phyloP scores from a whole-genome alignment of 2,888 invertebrate genomes.

The Caenorhabditis sulstoni region DNA sequence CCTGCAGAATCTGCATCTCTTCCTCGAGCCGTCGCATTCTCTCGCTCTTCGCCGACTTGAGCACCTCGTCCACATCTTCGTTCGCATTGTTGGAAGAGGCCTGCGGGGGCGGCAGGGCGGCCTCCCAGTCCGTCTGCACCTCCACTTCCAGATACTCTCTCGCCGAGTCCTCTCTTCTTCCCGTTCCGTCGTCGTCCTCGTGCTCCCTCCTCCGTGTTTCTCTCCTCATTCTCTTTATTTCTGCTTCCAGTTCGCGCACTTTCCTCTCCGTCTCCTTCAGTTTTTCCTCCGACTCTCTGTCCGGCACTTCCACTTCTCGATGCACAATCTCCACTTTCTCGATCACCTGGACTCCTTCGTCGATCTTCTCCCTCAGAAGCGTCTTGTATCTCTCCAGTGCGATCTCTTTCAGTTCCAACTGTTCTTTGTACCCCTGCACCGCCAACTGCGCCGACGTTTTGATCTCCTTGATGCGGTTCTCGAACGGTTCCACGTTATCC shows the following conservation, averaged over 20 bases:
- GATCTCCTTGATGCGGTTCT: slow-evolving; percentile 67
- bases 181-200: slow-evolving; percentile 4
- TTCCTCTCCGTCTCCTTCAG: slow-evolving; percentile 17
- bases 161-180: background rate
- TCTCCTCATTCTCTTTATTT: slow-evolving; percentile 8
- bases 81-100: slow-evolving; percentile 29
- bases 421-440: slow-evolving; percentile 76
- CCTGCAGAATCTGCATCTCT: slow-evolving; percentile 51
- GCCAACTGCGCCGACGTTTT: slow-evolving; percentile 70
- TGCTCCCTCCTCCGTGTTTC: slow-evolving; percentile 15
- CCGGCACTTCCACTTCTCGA: slow-evolving; percentile 56
- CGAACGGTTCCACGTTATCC: slow-evolving; percentile 73
- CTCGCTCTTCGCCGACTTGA: slow-evolving; percentile 26
- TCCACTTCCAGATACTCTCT: slow-evolving; percentile 28
- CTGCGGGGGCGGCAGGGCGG: background rate
- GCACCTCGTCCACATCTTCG: slow-evolving; percentile 30
- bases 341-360: slow-evolving; percentile 47
- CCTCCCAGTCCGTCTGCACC: slow-evolving; percentile 35
- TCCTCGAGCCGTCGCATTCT: slow-evolving; percentile 13
- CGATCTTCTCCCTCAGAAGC: slow-evolving; percentile 63
- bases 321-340: slow-evolving; percentile 44
- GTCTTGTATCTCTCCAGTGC: slow-evolving; percentile 72
- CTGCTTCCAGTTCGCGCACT: slow-evolving; percentile 21
- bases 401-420: slow-evolving; percentile 72
- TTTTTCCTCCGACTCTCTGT: slow-evolving; percentile 31